phyloP scores from a whole-genome alignment of 2,888 invertebrate species.

The Pachycephus smyrnensis region DNA sequence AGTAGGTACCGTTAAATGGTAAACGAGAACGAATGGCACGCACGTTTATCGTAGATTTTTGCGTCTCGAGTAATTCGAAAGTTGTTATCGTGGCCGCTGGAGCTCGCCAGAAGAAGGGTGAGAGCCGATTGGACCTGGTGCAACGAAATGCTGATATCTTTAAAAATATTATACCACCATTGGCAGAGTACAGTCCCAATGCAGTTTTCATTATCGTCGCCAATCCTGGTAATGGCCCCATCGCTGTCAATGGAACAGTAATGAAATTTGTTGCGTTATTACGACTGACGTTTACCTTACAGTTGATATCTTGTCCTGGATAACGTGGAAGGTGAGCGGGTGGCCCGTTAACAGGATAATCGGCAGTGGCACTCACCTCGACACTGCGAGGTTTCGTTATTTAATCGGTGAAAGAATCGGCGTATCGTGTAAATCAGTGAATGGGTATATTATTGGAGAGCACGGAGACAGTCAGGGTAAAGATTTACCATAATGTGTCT shows the following conservation, averaged over 20 bases:
- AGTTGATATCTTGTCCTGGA: slow-evolving; percentile 75
- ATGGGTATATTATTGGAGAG: slow-evolving; percentile 76
- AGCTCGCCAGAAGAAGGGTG: slow-evolving; percentile 69
- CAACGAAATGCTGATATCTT: slow-evolving; percentile 71
- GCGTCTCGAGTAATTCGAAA: slow-evolving; percentile 68
- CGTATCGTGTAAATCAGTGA: slow-evolving; percentile 70
- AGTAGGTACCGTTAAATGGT: not conserved
- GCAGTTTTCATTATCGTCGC: slow-evolving; percentile 70
- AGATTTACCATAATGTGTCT: slow-evolving; percentile 19
- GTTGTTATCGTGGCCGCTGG: slow-evolving; percentile 72
- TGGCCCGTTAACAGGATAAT: slow-evolving; percentile 73
- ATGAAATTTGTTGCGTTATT: not conserved
- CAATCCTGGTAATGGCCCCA: slow-evolving; percentile 67
- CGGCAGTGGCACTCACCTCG: slow-evolving; percentile 75
- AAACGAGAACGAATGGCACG: not conserved
- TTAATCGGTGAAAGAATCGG: slow-evolving; percentile 71
- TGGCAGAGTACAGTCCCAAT: slow-evolving; percentile 70
- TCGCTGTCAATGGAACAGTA: not conserved
- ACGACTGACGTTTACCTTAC: slow-evolving; percentile 3
- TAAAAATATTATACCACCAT: slow-evolving; percentile 69
- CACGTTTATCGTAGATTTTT: slow-evolving; percentile 63
- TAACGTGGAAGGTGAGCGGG: slow-evolving; percentile 76
- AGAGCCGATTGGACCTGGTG: slow-evolving; percentile 69
- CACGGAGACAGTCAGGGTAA: slow-evolving; percentile 75
- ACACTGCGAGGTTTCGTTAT: slow-evolving; percentile 73